Evolutionary conservation across 2,113 vertebrate species (phyloP).

Genomic region (Sula dactylatra): DNA sequence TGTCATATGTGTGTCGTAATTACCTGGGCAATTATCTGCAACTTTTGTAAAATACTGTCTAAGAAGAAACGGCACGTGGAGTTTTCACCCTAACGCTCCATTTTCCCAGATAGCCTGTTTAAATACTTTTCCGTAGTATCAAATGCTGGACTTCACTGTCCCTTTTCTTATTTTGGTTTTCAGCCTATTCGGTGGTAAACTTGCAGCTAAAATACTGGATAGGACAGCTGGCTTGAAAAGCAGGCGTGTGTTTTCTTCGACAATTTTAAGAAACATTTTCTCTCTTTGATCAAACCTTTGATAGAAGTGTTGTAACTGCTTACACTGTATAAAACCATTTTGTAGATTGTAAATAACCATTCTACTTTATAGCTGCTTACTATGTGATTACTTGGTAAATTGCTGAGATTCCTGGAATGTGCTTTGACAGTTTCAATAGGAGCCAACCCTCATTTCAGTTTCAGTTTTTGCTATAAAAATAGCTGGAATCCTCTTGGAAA

Average conservation of each 20-base stretch:
- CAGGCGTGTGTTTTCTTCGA: not conserved
- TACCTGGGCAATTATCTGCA: not conserved
- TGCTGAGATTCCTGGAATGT: conserved; percentile 58
- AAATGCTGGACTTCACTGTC: not conserved
- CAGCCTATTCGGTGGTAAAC: not conserved
- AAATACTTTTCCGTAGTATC: not conserved
- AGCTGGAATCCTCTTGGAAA: conserved; percentile 21
- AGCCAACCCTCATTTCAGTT: conserved; percentile 48
- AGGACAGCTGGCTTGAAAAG: not conserved
- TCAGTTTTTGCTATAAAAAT: conserved; percentile 43
- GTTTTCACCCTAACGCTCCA: not conserved
- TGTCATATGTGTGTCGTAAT: not conserved
- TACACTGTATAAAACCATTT: conserved; percentile 45
- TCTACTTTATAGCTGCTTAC: conserved; percentile 51
- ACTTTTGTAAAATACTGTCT: not conserved
- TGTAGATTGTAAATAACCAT: conserved; percentile 59
- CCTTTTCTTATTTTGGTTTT: not conserved
- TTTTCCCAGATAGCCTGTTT: not conserved
- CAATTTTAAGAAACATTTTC: conserved; percentile 31
- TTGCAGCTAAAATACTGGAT: not conserved
- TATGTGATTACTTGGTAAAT: conserved; percentile 28
- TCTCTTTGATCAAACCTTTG: conserved; percentile 51
- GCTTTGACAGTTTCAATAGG: conserved; percentile 48
- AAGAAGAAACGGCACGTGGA: not conserved
- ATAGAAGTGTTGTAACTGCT: conserved; percentile 36